These are phyloP conservation scores for Sminthurides aquaticus DNA, from an alignment of 2,888 invertebrate species.

Conservation along the genomic window DNA sequence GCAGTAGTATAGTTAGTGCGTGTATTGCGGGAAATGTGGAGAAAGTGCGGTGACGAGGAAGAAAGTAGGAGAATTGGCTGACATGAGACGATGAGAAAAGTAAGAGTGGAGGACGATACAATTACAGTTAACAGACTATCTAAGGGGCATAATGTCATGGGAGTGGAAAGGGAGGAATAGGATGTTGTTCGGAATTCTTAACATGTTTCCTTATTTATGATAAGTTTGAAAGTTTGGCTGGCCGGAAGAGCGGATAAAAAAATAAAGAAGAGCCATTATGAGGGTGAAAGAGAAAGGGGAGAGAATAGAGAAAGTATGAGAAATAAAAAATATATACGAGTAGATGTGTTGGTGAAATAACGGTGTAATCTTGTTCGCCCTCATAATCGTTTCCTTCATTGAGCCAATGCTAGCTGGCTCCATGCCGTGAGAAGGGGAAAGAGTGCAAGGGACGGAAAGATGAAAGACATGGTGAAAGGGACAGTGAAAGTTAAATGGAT, in stretches of 20 bases:
- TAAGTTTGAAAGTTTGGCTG: neutral
- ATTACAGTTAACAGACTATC: neutral
- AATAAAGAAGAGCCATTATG: too few species aligned
- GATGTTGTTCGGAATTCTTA: neutral
- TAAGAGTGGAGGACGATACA: too few species aligned
- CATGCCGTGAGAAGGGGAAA: neutral
- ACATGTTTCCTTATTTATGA: constrained; percentile 3
- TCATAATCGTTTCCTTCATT: constrained; percentile 29
- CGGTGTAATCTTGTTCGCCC: constrained; percentile 23
- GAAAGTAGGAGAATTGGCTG: constrained; percentile 1
- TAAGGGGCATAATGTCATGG: neutral
- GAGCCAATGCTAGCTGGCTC: neutral
- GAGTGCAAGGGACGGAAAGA: neutral
- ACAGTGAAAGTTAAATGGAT: neutral
- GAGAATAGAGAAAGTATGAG: constrained; percentile 17
- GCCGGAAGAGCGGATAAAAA: too few species aligned
- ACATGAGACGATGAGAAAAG: too few species aligned
- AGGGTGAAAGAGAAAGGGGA: too few species aligned
- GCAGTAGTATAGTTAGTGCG: neutral
- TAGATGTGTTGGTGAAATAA: constrained; percentile 25
- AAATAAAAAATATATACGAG: constrained; percentile 27
- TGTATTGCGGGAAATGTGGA: neutral
- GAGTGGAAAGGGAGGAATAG: neutral
- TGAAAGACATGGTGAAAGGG: neutral
- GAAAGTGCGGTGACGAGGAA: neutral